phyloP scores from a whole-genome alignment of 2,888 invertebrate genomes.

The Stomorhina lunata region DNA sequence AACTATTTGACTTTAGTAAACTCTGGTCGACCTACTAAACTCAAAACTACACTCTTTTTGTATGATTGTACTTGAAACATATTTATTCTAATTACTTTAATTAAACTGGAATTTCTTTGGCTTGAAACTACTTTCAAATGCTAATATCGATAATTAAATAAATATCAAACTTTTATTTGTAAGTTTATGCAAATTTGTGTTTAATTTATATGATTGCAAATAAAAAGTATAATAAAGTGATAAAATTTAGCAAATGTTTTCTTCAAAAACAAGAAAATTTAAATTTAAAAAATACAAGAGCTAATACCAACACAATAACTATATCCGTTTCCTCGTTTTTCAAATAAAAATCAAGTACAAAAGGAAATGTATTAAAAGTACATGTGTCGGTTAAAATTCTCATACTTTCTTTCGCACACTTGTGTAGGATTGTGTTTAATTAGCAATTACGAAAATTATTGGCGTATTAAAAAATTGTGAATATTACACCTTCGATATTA shows the following conservation, averaged over 20 bases:
- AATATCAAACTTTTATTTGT: neutral
- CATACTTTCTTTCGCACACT: neutral
- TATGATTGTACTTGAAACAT: neutral
- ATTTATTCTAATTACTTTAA: conserved; percentile 23
- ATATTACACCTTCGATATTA: conserved; percentile 27
- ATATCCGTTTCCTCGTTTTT: conserved; percentile 49
- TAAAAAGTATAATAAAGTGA: conserved; percentile 23
- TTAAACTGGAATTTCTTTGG: neutral
- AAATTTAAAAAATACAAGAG: neutral
- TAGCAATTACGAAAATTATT: conserved; percentile 52
- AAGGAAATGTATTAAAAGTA: neutral
- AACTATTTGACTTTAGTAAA: too few species aligned
- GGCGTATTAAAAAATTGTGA: conserved; percentile 35
- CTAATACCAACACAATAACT: conserved; percentile 33
- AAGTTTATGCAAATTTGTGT: neutral
- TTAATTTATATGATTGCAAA: conserved; percentile 1
- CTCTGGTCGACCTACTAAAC: too few species aligned
- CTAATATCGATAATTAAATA: neutral
- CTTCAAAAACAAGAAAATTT: neutral
- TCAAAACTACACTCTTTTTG: too few species aligned
- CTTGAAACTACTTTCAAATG: neutral
- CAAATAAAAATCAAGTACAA: conserved; percentile 1
- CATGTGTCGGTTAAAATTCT: too few species aligned
- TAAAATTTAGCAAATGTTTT: neutral
- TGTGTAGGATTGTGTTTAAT: conserved; percentile 32